Evolutionary conservation across 1,140 invertebrate species (phyloP).

Genomic region (Batillaria attramentaria): DNA sequence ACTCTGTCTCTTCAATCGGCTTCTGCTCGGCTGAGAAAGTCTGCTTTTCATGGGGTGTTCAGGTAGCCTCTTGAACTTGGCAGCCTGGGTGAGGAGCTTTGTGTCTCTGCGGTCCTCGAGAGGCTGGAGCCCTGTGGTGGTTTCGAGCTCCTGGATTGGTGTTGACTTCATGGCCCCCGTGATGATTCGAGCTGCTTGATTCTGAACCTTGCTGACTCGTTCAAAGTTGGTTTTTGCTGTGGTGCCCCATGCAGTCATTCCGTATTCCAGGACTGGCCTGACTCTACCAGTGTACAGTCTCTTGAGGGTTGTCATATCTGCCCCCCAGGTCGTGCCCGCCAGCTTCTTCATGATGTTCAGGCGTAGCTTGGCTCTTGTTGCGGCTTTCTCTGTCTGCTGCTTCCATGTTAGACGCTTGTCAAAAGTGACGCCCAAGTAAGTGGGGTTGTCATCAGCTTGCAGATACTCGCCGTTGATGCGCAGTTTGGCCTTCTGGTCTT

Average conservation of each 20-base stretch:
- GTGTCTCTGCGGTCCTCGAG: conserved; percentile 6
- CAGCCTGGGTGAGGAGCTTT: not conserved
- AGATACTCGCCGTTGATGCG: too few species aligned
- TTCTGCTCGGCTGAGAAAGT: too few species aligned
- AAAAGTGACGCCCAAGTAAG: not conserved
- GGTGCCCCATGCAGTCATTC: conserved; percentile 25
- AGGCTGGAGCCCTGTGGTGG: conserved; percentile 31
- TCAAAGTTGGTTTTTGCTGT: conserved; percentile 30
- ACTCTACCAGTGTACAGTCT: conserved; percentile 9
- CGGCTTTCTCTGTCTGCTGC: conserved; percentile 5
- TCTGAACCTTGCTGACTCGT: conserved; percentile 30
- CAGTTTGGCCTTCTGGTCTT: conserved; percentile 14
- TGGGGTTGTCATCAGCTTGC: not conserved
- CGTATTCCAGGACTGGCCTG: conserved; percentile 25
- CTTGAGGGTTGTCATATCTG: not conserved
- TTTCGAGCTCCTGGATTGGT: conserved; percentile 30
- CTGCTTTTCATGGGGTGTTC: too few species aligned
- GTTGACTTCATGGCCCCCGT: conserved; percentile 34
- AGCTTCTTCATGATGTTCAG: conserved; percentile 11
- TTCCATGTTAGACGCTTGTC: conserved; percentile 3
- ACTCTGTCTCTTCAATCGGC: too few species aligned
- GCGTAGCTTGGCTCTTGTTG: not conserved
- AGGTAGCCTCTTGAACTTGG: too few species aligned
- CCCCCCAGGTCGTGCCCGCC: not conserved
- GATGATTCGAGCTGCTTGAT: conserved; percentile 31